Base-by-base conservation (phyloP, 2,888 invertebrate genomes). In the Dynastes hyllus region DNA sequence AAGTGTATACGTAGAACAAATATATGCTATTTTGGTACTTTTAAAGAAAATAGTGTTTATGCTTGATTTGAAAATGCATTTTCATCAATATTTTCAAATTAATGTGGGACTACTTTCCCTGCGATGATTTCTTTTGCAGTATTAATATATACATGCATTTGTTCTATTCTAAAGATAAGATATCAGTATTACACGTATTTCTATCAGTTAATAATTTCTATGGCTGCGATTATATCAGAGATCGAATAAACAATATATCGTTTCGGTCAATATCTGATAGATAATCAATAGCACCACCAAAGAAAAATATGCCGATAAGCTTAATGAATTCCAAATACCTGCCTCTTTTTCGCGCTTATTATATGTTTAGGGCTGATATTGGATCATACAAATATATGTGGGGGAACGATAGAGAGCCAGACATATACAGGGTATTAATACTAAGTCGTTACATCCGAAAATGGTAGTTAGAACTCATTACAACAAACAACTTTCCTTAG, bases 241-340 rank as follows among this genome's bases (percentile, higher is more conserved):
- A 22, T 22, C 22, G 22, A 37, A 66, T 37, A 67, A 67, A 67
- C n/a, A 67, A 45, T 22, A 67, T 45, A 16, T 40, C 22, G 2
- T 45, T 45, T 29, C 69, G 69, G 69, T 69, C 69, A 69, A 69
- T 69, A 69, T 51, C 27, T 51, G 51, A 69, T 69, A 27, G 13
- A 69, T 63, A 69, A 69, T 69, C 69, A 13, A 69, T 69, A 69
- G 11, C 27, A 4, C 50, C 51, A 29, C 51, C 69, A 5, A 27
- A 2, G 29, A 51, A 27, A 50, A 69, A 22, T 69, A 45, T 1
- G 51, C 6, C 27, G 11, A 29, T 51, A 27, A n/a, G 13, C 29
- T 29, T 51, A 63, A 63, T 63, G 27, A 63, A 63, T 32, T 63
- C 13, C 3, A 63, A 63, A 63, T 63, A 63, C 29, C 2, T 29